Conservation (phyloP, 2,797 vertebrate species). For the Pelodytes ibericus region DNA sequence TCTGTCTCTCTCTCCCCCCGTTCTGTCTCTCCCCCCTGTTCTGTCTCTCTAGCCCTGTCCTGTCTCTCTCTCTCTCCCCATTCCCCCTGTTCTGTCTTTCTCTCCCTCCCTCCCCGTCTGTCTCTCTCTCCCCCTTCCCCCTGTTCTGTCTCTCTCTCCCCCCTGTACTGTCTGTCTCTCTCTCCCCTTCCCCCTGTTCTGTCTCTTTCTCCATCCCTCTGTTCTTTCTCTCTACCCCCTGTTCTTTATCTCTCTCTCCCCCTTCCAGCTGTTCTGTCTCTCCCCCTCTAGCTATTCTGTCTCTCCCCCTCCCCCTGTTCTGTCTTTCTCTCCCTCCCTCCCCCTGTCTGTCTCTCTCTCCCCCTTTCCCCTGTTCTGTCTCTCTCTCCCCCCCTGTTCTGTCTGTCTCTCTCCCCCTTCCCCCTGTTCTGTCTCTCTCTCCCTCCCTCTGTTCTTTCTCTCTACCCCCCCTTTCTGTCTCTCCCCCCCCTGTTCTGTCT, state of each 20-base stretch:
- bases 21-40: not conserved
- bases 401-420: not conserved
- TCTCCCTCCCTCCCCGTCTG: not conserved
- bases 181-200: not conserved
- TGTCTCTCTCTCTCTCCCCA: slow-evolving; percentile 7
- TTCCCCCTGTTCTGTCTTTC: not conserved
- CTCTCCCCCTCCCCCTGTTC: too few relatives aligned
- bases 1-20: not conserved
- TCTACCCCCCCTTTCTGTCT: not conserved
- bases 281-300: not conserved
- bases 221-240: not conserved
- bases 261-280: not conserved
- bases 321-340: not conserved
- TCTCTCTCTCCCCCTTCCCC: not conserved
- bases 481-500: not conserved
- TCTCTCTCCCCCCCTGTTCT: not conserved
- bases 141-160: not conserved
- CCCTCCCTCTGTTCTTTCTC: not conserved
- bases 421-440: not conserved
- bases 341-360: not conserved
- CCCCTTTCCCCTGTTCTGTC: not conserved
- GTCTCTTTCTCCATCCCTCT: not conserved
- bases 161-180: not conserved
- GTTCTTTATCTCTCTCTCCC: not conserved
- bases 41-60: not conserved